Conservation (phyloP, 2,113 vertebrate species). For the Ciconia stormi region DNA sequence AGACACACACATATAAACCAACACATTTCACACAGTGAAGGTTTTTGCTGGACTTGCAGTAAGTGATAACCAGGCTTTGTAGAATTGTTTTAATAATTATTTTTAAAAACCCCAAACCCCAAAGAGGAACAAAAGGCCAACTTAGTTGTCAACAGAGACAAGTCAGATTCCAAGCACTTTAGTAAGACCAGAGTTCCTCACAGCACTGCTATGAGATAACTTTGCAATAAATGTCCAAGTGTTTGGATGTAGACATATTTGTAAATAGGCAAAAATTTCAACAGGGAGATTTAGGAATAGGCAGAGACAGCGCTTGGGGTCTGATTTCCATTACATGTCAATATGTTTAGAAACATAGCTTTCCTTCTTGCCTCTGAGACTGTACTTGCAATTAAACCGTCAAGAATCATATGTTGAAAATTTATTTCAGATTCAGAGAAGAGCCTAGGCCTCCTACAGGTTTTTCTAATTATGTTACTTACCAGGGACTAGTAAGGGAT, state of each 20-base stretch:
- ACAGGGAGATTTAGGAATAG: not conserved
- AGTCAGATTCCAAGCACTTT: not conserved
- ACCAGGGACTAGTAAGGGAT: not conserved
- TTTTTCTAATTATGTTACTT: not conserved
- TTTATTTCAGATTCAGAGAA: not conserved
- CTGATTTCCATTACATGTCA: not conserved
- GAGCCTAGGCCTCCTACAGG: not conserved
- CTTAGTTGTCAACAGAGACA: not conserved
- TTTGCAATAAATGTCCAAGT: not conserved
- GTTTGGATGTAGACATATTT: not conserved
- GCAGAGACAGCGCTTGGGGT: not conserved
- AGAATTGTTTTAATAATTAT: not conserved
- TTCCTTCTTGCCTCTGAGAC: not conserved
- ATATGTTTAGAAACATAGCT: not conserved
- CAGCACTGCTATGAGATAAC: not conserved
- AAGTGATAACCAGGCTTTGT: not conserved
- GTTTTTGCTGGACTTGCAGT: not conserved
- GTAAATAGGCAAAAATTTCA: not conserved
- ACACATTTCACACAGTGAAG: not conserved
- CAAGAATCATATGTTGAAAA: not conserved
- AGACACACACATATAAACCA: not conserved
- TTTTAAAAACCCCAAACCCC: not conserved
- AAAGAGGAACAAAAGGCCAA: not conserved
- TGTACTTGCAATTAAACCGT: not conserved
- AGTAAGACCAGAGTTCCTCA: not conserved